Base-by-base conservation (phyloP, 2,888 invertebrate species). In the Melanostoma mellinum region DNA sequence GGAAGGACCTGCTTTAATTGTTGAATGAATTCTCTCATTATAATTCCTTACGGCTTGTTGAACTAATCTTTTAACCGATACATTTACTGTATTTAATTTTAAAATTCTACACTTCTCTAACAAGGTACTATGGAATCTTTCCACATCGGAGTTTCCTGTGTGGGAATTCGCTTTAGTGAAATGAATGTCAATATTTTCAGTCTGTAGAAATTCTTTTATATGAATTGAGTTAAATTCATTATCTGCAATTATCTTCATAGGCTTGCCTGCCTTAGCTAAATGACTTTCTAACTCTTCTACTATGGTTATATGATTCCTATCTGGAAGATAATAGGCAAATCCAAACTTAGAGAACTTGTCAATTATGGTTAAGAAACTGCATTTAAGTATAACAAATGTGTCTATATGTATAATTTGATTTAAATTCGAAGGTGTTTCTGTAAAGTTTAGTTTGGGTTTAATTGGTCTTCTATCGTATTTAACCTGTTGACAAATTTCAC, bases 21-120 rank as follows among this genome's bases (percentile, higher is more conserved):
- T n/a, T n/a, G n/a, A 58, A 35, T 78, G 77, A 35, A 72, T 44
- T 48, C 56, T 32, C 9, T 78, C 42, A 36, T 78, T 78, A 52
- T 71, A 72, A 20, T 78, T 63, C 44, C 44, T 35, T 40, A 48
- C 20, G 33, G 53, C 52, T 44, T 50, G n/a, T 42, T 71, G 52
- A 1, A 56, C 5, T 52, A 71, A 33, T 50, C 52, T 58, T 60
- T 71, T 71, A 33, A 71, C 35, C 42, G 71, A 71, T 35, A 58
- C 42, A 33, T 46, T 68, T 30, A 10, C 44, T 46, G 35, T n/a
- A 20, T 46, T 55, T 68, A 68, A 55, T 55, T 69, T 69, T 55
- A 46, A 36, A 36, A 30, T 8, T 8, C 50, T 30, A 50, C 50
- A 50, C 50, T 50, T 50, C 32, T 50, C 32, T 50, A 50, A 32